Evolutionary conservation across 2,113 vertebrate genomes (phyloP), one percentile per base, ranked within the genome.

Genomic region (Cichladusa arquata): DNA sequence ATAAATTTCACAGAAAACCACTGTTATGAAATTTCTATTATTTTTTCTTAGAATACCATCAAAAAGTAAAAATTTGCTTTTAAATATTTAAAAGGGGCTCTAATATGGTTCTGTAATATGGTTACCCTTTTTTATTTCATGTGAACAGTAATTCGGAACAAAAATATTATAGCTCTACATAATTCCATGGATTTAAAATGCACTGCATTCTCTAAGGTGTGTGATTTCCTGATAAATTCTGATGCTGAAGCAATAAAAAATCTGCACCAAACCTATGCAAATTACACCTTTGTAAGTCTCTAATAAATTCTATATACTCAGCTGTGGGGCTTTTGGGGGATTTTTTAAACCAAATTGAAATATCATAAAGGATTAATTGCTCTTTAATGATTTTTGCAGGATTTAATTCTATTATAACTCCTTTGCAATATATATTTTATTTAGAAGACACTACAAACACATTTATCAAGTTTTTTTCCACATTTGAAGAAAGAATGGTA

Each of bases 241-340:
- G 20, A 70, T 5, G 3, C 11, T 82, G 36, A 85, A 44, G 18
- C 4, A 51, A 81, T 14, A 38, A 62, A 70, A 57, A 29, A 0
- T 10, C 9, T 6, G 4, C 17, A 67, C 5, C 9, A 48, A 15
- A 67, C 5, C 29, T 28, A 7, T 40, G 10, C 2, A 87, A 90
- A 71, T 9, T 78, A 10, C 4, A 69, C 2, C 12, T 74, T 78
- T 78, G 4, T 26, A 48, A 57, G 8, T 73, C 42, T 77, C 13
- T 73, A 91, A 47, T 53, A 77, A 91, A 16, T 42, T 60, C 4
- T 16, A 19, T 12, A 2, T 31, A 57, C 6, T 57, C n/a, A n/a
- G 2, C 6, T 65, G 4, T 26, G 2, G 1, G 11, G 0, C 2
- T 31, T 53, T 66, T 19, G 2, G 3, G 12, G 9, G 2, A 19